Conservation (phyloP, 2,113 vertebrate genomes). For the Craseonycteris thonglongyai region DNA sequence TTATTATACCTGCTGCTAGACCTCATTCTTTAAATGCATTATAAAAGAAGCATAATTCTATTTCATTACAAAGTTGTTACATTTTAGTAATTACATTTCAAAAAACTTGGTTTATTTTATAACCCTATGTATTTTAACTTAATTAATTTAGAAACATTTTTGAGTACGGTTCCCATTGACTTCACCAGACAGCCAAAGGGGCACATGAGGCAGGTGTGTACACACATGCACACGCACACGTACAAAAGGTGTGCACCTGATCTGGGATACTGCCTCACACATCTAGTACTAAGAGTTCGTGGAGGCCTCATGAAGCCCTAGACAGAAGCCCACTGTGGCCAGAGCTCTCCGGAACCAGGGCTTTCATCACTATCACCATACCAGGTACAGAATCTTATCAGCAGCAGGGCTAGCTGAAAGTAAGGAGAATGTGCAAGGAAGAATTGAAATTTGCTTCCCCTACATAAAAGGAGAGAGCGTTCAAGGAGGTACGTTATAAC, state of each 20-base stretch:
- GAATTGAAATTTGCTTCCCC: not conserved
- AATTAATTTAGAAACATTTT: not conserved
- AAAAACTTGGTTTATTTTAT: not conserved
- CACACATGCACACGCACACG: not conserved
- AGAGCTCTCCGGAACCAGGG: not conserved
- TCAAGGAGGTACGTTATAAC: not conserved
- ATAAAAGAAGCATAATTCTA: not conserved
- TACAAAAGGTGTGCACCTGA: not conserved
- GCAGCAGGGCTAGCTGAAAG: not conserved
- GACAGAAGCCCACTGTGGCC: not conserved
- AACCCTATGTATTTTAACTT: not conserved
- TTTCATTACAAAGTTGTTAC: not conserved
- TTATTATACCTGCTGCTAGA: not conserved
- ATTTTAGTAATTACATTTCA: not conserved
- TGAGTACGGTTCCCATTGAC: not conserved
- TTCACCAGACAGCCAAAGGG: not conserved
- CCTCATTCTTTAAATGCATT: not conserved
- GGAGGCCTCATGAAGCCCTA: not conserved
- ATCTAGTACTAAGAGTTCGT: not conserved
- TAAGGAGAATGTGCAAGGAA: not conserved
- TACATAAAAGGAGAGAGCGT: not conserved
- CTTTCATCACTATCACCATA: not conserved
- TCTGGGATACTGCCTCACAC: not conserved
- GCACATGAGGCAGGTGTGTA: too few relatives aligned
- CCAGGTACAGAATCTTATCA: not conserved